Evolutionary conservation across 2,797 vertebrate species (phyloP).

Genomic region (Onychomys torridus): DNA sequence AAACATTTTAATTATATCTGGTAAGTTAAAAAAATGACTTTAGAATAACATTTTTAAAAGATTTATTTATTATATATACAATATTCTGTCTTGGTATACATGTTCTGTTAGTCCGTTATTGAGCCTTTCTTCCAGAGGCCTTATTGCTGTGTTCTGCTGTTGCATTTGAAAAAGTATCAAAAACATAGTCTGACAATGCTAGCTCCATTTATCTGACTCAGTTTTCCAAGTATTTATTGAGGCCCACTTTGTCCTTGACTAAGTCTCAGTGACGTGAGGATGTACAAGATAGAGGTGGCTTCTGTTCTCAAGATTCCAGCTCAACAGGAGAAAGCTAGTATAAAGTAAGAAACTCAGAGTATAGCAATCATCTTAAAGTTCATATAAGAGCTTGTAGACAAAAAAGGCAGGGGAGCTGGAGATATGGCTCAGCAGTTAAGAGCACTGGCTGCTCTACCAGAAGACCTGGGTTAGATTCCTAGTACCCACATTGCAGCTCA

Average conservation of each 20-base stretch:
- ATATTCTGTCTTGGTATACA: not conserved
- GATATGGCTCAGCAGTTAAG: too few species aligned
- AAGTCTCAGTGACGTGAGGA: not conserved
- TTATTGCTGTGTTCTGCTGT: not conserved
- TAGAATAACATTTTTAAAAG: not conserved
- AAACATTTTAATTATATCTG: not conserved
- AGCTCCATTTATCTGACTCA: not conserved
- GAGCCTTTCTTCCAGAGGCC: not conserved
- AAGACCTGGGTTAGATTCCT: too few species aligned
- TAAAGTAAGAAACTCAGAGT: not conserved
- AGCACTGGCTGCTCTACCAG: too few species aligned
- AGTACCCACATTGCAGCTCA: too few species aligned
- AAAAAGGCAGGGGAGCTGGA: too few species aligned
- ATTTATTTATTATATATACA: too few species aligned
- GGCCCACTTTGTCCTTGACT: not conserved
- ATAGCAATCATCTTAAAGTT: not conserved
- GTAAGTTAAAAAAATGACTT: not conserved
- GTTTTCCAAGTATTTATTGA: not conserved
- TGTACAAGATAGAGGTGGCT: not conserved
- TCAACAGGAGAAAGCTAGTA: not conserved
- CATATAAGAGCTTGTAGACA: not conserved
- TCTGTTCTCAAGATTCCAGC: not conserved
- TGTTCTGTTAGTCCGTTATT: not conserved
- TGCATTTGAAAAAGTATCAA: not conserved
- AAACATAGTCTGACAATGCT: not conserved